Conservation (phyloP, 2,797 vertebrate genomes). For the Mionectes olivaceus region DNA sequence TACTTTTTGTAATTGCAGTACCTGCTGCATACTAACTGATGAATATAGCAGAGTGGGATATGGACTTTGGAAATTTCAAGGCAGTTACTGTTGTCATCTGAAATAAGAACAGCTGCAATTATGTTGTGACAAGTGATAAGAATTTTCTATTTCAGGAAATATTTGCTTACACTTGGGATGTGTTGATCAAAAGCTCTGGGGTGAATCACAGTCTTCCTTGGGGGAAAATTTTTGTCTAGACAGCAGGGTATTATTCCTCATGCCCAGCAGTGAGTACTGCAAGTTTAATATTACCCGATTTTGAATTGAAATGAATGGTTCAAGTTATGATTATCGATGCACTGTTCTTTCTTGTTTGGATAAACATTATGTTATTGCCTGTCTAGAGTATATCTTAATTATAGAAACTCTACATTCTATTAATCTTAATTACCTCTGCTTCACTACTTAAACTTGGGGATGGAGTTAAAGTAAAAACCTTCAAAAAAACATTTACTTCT, state of each 20-base stretch:
- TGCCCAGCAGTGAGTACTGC: not conserved
- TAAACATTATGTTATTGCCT: conserved; percentile 60
- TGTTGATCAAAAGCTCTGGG: conserved; percentile 23
- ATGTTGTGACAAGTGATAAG: not conserved
- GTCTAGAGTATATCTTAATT: conserved; percentile 52
- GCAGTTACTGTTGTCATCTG: not conserved
- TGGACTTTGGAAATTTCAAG: not conserved
- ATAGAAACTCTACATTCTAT: conserved; percentile 54
- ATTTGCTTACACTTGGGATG: conserved; percentile 11
- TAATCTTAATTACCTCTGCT: conserved; percentile 54
- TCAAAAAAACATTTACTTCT: not conserved
- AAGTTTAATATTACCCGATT: conserved; percentile 31
- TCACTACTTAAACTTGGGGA: not conserved
- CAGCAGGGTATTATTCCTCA: not conserved
- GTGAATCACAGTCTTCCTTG: conserved; percentile 10
- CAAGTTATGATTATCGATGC: conserved; percentile 58
- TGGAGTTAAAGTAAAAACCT: not conserved
- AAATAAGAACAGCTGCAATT: conserved; percentile 11
- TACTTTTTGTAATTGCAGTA: not conserved
- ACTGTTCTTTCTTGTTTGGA: conserved; percentile 57
- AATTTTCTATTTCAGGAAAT: conserved; percentile 4
- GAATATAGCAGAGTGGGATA: not conserved
- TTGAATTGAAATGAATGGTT: conserved; percentile 69
- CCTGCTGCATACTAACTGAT: not conserved
- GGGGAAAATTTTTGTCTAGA: conserved; percentile 11